A percentile compares a stretch with the other conserved stretches of the same genome.
These are phyloP conservation scores for Xylocopa sonorina DNA, from an alignment of 1,140 invertebrate species.

Conservation along the genomic window DNA sequence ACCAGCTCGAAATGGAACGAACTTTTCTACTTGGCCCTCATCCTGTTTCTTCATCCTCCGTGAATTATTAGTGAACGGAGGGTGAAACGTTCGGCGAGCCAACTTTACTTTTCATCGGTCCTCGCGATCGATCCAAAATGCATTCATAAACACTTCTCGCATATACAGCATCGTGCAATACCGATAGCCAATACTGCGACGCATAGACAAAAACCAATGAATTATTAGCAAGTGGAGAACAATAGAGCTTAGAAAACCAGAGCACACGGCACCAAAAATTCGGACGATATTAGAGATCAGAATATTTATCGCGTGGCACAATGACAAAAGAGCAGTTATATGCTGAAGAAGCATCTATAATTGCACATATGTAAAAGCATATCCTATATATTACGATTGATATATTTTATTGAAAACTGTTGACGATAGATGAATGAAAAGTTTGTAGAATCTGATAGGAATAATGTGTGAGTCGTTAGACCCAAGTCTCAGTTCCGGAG, in stretches of 20 bases:
- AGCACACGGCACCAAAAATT: not conserved
- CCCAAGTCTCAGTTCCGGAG: not conserved
- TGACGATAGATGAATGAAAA: too few relatives aligned
- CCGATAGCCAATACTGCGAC: not conserved
- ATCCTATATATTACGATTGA: too few relatives aligned
- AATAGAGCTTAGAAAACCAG: not conserved
- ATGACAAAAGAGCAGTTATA: not conserved
- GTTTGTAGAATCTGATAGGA: too few relatives aligned
- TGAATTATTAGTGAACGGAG: not conserved
- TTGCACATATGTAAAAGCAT: not conserved
- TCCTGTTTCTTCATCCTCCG: not conserved
- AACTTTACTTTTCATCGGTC: not conserved
- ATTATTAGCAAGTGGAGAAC: slow-evolving; percentile 24
- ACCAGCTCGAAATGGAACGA: slow-evolving; percentile 3
- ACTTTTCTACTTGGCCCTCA: not conserved
- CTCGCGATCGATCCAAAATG: not conserved
- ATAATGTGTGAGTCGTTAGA: not conserved
- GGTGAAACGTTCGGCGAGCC: not conserved
- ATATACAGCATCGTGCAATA: not conserved
- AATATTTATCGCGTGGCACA: not conserved
- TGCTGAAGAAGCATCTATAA: not conserved
- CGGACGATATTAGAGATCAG: not conserved
- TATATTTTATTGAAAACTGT: too few relatives aligned
- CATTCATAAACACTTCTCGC: not conserved
- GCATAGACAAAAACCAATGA: not conserved